Evolutionary conservation across 2,888 invertebrate species (phyloP), one percentile per base, ranked within the genome.

Genomic region (Malthinus seriepunctatus): DNA sequence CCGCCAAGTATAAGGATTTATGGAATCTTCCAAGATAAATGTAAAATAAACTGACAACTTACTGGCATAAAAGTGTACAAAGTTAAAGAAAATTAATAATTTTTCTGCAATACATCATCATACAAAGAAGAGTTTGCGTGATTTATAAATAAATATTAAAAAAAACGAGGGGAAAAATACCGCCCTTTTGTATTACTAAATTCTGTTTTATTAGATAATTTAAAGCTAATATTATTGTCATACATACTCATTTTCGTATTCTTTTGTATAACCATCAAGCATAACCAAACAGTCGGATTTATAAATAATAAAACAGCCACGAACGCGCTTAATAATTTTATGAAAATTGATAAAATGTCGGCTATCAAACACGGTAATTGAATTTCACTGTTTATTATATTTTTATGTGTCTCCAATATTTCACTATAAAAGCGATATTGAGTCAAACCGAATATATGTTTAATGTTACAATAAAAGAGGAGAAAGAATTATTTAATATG

Each of bases 1-100:
- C 39, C 39, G 39, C 39, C 39, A 42, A 42, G 15, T 42, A 42
- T 42, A 42, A 42, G 39, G 39, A 42, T 42, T 42, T 42, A 42
- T 42, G 39, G 39, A 42, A 15, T 42, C 39, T 15, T 14, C 39
- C 39, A 42, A 23, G 39, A 42, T 14, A 23, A 42, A 42, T 42
- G 23, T 23, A 42, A 23, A 23, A 23, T 42, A 23, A 23, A 42
- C 39, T 42, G 39, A 42, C 39, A 42, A 42, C 23, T 42, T 23
- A 42, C 39, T 42, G 9, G 23, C 39, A 15, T 15, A 15, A 42
- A 39, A 42, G 39, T 42, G 39, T 23, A 42, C 39, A 42, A 42
- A 23, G 39, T 42, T 23, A 42, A 42, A 15, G 10, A 6, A 42
- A 42, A 42, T 42, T 42, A 42, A 15, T 42, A 42, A 42, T 42